Evolutionary conservation across 2,113 vertebrate species (phyloP), one percentile per base, ranked within the genome.

Genomic region (Forbesichthys agassizii): DNA sequence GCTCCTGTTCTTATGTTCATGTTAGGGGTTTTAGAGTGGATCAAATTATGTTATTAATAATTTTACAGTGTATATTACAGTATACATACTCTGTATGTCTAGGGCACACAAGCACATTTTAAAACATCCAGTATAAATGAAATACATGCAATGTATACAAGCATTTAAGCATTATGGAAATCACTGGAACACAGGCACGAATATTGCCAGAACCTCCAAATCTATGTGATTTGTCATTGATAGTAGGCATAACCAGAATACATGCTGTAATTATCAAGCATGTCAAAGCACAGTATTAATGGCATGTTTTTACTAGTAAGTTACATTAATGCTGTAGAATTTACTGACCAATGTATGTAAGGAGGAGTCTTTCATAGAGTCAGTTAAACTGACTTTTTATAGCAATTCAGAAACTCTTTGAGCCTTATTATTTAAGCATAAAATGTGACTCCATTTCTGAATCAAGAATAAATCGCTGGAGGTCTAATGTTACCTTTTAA

Each of bases 231-330:
- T 85, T 49, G 77, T 89, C 91, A 92, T 75, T 80, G 80, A 82
- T 83, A 90, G 83, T 60, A n/a, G 61, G 85, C 73, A 70, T 73
- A 71, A 77, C 78, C 77, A 89, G 90, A 90, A 92, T 94, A 92
- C 94, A 93, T 93, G 93, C 94, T 83, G 89, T 90, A 73, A 85
- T 91, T 92, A 92, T 88, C 88, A 86, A 94, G 93, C 48, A 81
- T 71, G 64, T 77, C 33, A 64, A 3, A 79, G 74, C 74, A 75
- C 58, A 51, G 53, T 69, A 18, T 58, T 54, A 71, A 49, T 70
- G 16, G 69, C 60, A 60, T 27, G 27, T 27, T 27, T 2, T 27
- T 27, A 27, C 27, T 27, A 27, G 60, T 69, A 48, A 54, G 63
- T 4, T 12, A 75, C 56, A 75, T 73, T 69, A 78, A 74, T 69